phyloP scores from a whole-genome alignment of 2,797 vertebrate species.

The Tolypeutes matacus region DNA sequence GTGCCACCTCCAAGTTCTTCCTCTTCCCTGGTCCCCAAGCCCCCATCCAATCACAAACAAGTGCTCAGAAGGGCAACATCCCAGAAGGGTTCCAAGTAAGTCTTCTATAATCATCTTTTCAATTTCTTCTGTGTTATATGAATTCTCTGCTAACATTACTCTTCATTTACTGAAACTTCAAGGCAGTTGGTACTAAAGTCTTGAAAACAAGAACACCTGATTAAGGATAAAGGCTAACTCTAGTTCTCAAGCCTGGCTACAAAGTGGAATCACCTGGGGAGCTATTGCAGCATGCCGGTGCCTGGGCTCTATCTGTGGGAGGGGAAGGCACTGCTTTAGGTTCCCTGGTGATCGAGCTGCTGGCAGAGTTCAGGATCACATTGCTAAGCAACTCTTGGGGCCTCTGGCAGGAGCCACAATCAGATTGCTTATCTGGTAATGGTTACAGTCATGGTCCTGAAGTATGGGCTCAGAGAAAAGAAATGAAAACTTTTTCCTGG shows the following conservation, averaged over 20 bases:
- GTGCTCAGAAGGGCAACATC: conserved; percentile 89
- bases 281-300: fast-evolving
- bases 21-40: conserved; percentile 86
- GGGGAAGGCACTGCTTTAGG: not conserved
- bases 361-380: not conserved
- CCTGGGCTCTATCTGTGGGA: not conserved
- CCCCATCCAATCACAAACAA: conserved; percentile 89
- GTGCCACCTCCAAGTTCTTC: conserved; percentile 83
- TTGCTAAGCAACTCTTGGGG: not conserved
- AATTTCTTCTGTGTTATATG: not conserved
- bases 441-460: not conserved
- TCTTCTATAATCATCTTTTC: conserved; percentile 56
- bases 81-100: conserved; percentile 94
- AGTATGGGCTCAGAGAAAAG: not conserved
- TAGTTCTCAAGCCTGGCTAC: not conserved
- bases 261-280: not conserved
- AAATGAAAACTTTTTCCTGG: not conserved
- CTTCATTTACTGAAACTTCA: not conserved
- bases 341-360: not conserved
- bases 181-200: not conserved
- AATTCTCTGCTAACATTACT: not conserved
- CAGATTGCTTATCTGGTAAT: not conserved
- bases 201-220: conserved; percentile 28
- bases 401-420: not conserved
- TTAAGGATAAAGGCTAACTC: not conserved